Conservation (phyloP, 1,140 invertebrate genomes). For the Stratiolaelaps scimitus region DNA sequence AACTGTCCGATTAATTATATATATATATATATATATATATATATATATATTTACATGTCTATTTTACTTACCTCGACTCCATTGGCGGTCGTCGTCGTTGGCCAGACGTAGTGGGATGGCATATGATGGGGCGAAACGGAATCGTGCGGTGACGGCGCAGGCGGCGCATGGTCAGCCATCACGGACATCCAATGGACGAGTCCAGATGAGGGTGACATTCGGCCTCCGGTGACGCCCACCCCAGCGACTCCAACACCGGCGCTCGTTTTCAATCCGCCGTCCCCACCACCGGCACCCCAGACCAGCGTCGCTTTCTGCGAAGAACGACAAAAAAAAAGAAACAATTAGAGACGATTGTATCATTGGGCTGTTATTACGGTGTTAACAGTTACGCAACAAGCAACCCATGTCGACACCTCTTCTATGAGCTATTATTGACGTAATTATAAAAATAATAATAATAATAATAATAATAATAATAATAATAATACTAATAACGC, state of each 20-base stretch:
- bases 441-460: no score
- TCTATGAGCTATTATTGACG: no score
- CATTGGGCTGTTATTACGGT: no score
- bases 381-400: no score
- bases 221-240: constrained; percentile 31
- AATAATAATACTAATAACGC: no score
- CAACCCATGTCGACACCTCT: no score
- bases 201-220: constrained; percentile 41
- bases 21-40: constrained; percentile 4
- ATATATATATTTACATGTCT: background rate
- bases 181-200: constrained; percentile 70
- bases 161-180: constrained; percentile 57
- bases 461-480: no score
- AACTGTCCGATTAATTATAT: background rate
- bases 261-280: constrained; percentile 6
- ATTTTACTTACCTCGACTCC: constrained; percentile 33
- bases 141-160: constrained; percentile 41
- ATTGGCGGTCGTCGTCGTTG: constrained; percentile 35
- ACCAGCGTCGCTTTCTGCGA: background rate
- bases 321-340: background rate
- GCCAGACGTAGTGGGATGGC: constrained; percentile 33
- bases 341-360: no score
- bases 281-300: constrained; percentile 4
- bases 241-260: constrained; percentile 9
- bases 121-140: constrained; percentile 35